A percentile compares a stretch with the other conserved stretches of the same genome.
These are phyloP conservation scores for Lordiphosa clarofinis DNA, from an alignment of 1,140 invertebrate species.

Conservation along the genomic window DNA sequence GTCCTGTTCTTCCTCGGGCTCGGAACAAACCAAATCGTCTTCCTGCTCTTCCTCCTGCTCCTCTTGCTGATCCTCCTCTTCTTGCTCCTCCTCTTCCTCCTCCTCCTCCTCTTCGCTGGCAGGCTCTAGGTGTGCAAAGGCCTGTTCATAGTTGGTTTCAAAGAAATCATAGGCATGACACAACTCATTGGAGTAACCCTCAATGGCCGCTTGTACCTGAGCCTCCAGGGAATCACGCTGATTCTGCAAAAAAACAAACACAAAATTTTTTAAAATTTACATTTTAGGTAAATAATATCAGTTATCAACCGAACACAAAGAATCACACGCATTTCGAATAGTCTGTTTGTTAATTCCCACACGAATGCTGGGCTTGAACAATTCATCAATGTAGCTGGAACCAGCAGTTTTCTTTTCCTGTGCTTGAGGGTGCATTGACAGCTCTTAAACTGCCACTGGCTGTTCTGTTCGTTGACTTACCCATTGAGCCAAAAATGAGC, in stretches of 20 bases:
- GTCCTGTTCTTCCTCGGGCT: constrained; percentile 26
- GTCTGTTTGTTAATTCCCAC: too few species aligned
- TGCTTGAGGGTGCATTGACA: too few species aligned
- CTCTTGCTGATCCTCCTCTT: constrained; percentile 25
- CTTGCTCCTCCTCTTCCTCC: constrained; percentile 1
- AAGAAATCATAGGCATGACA: constrained; percentile 83
- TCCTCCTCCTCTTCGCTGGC: constrained; percentile 28
- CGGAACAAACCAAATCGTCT: neutral
- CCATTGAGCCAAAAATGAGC: too few species aligned
- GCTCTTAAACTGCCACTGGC: too few species aligned
- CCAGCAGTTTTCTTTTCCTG: too few species aligned
- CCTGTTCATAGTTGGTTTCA: constrained; percentile 71
- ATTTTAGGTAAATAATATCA: too few species aligned
- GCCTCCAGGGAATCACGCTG: constrained; percentile 81
- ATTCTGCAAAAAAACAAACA: constrained; percentile 26
- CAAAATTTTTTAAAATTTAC: too few species aligned
- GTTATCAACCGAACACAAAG: too few species aligned
- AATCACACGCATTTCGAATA: too few species aligned
- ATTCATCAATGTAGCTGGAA: too few species aligned
- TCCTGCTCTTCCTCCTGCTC: neutral
- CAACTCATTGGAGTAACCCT: constrained; percentile 82
- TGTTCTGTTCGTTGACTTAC: too few species aligned
- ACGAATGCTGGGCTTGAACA: too few species aligned
- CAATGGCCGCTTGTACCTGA: constrained; percentile 83
- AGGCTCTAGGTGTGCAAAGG: constrained; percentile 37